Evolutionary conservation across 2,888 invertebrate species (phyloP), one percentile per base, ranked within the genome.

Genomic region (Tribolium freemani): DNA sequence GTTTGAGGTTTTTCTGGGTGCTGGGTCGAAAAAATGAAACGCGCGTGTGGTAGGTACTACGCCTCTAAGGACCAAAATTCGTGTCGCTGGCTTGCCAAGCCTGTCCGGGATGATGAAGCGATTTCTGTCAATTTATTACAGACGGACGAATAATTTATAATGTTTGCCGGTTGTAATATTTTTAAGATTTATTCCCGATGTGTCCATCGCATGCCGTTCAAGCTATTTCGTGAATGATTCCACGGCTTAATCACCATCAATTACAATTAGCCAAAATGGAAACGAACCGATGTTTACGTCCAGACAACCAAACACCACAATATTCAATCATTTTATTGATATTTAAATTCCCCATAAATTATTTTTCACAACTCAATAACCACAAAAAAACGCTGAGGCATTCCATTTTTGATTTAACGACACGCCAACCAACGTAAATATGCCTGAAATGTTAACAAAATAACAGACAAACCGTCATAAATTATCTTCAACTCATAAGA

Each of bases 41-140:
- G 9, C 38, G 51, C 21, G 20, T 44, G 45, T 45, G 66, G 66
- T 68, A n/a, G n/a, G n/a, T n/a, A n/a, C n/a, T n/a, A 50, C 50
- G 57, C 58, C 51, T 46, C 13, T 60, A 46, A 64, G 61, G 26
- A 60, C 73, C 60, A 76, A 69, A 73, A 67, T 73, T 69, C 73
- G 69, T 70, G 75, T 69, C 75, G 74, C 71, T 75, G 74, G 72
- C 72, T 74, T 74, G 74, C 74, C 74, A 66, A 68, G 74, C 76
- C 74, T 73, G 74, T 74, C 72, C 67, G 60, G 69, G 64, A 75
- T 75, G 76, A 76, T 75, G 67, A 75, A 73, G 76, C 76, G 71
- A 67, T 72, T 75, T 76, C 73, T 73, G 58, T 66, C 73, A 56
- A 63, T 69, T 71, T 73, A 74, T 76, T 76, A 66, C 71, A 71